Evolutionary conservation across 2,888 invertebrate genomes (phyloP).

Genomic region (Stratiomys singularior): DNA sequence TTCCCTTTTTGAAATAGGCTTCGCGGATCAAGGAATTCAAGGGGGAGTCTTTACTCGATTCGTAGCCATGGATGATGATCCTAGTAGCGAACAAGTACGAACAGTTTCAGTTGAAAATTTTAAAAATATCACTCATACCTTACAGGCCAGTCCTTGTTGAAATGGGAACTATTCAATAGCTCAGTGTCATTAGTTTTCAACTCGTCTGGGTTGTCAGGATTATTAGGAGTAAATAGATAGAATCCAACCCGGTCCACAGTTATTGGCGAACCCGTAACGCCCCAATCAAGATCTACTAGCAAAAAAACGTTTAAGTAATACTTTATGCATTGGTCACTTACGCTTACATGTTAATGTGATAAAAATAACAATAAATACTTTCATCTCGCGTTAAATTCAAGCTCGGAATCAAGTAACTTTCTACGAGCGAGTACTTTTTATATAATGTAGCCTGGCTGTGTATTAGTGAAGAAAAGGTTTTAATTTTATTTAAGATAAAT

Average conservation of each 20-base stretch:
- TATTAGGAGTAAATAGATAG: constrained; percentile 23
- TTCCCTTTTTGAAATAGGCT: constrained; percentile 58
- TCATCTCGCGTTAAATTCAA: background rate
- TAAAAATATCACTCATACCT: no score
- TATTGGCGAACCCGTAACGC: background rate
- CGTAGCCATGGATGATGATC: constrained; percentile 39
- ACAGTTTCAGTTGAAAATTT: background rate
- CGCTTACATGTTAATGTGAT: background rate
- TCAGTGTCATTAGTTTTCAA: constrained; percentile 19
- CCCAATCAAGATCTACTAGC: background rate
- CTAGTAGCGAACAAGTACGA: background rate
- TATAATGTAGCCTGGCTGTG: background rate
- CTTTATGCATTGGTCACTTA: no score
- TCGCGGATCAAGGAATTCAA: constrained; percentile 53
- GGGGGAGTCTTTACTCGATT: constrained; percentile 9
- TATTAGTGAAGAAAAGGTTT: background rate
- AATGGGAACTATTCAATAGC: constrained; percentile 1
- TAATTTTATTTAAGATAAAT: background rate
- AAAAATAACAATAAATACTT: background rate
- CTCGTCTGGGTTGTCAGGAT: constrained; percentile 3
- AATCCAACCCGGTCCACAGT: constrained; percentile 9
- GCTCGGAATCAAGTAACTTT: background rate
- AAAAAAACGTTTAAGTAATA: no score
- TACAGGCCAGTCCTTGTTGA: constrained; percentile 39
- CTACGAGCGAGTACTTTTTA: background rate